Base-by-base conservation (phyloP, 1,140 invertebrate species). In the Euwallacea similis region DNA sequence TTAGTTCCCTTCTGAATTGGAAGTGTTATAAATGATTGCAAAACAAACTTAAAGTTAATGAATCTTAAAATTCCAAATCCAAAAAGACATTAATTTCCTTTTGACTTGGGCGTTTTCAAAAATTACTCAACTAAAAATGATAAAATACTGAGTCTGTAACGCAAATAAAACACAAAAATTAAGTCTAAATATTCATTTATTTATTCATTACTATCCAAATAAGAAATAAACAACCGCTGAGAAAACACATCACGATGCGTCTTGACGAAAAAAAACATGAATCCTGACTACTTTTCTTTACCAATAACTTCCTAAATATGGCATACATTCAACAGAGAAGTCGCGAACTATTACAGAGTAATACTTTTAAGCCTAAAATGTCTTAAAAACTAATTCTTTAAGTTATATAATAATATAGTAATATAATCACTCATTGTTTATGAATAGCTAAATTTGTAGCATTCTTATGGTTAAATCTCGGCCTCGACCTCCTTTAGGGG, bases 231-330 rank as follows among this genome's bases (percentile, higher is more conserved):
- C 13, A 64, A 43, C 41, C 10, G 16, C 9, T 69, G 41, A 60
- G 9, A 66, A 53, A 66, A 33, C 21, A 33, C 21, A 33, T 33
- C 50, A 43, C 15, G 13, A 16, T 63, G 43, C 46, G 21, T 60
- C 7, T 60, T 60, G 58, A 60, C 15, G 46, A 44, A 63, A 16
- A 16, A 46, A 46, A n/a, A 63, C 44, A 46, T 44, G 46, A 50
- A 50, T 50, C 13, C 9, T 50, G 9, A 7, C 13, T 50, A 50
- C 46, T 13, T 56, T 13, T 13, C 8, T 9, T 15, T 16, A 56
- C n/a, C 16, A 61, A 69, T 54, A 62, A 69, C 44, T 44, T 44
- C 44, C 50, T 69, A 69, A 71, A 71, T 71, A 71, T 71, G 69
- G 69, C 69, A 61, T 66, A 66, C 63, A 71, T 64, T 43, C 21